Percentiles rank a stretch among this genome's conserved stretches.
phyloP scores from a whole-genome alignment of 2,113 vertebrate species.

The Larimichthys crocea region DNA sequence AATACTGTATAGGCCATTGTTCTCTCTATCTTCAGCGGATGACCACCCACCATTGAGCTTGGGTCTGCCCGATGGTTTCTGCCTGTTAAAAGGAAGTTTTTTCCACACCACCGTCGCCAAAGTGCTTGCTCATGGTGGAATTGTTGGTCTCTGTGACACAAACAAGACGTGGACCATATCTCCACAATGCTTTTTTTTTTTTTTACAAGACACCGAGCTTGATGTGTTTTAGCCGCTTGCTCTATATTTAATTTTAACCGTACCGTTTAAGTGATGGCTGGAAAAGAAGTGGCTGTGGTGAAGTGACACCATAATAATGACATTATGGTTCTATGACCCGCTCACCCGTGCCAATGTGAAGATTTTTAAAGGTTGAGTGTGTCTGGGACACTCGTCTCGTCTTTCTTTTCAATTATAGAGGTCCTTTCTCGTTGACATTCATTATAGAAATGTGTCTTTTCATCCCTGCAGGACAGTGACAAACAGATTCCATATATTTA shows the following conservation, averaged over 20 bases:
- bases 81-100: too few relatives aligned
- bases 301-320: slow-evolving; percentile 13
- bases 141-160: not conserved
- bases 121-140: too few relatives aligned
- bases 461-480: not conserved
- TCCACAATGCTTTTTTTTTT: not conserved
- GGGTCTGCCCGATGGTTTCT: too few relatives aligned
- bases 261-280: slow-evolving; percentile 9
- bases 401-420: not conserved
- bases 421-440: slow-evolving; percentile 12
- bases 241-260: not conserved
- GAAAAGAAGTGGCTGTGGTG: not conserved
- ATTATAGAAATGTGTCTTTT: not conserved
- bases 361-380: not conserved
- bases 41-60: too few relatives aligned
- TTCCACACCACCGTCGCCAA: too few relatives aligned
- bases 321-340: not conserved
- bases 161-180: not conserved
- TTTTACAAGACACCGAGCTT: not conserved
- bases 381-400: not conserved
- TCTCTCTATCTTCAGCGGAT: too few relatives aligned
- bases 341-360: not conserved
- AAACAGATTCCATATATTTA: slow-evolving; percentile 6
- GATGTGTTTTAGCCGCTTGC: not conserved
- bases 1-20: too few relatives aligned